Base-by-base conservation (phyloP, 2,113 vertebrate species). In the Chionodraco myersi region DNA sequence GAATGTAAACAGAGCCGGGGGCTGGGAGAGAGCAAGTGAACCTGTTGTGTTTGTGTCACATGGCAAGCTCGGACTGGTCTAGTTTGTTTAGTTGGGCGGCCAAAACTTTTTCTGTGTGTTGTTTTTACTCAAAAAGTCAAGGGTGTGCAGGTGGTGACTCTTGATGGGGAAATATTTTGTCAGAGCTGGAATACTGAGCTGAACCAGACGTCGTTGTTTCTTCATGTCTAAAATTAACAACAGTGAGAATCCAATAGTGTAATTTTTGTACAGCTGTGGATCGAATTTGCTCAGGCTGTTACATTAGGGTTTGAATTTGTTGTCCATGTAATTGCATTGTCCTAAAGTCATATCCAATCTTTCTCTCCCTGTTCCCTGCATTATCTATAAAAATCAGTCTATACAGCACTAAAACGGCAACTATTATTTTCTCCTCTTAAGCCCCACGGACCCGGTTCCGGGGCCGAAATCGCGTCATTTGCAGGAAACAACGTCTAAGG, bases 1-100 rank as follows among this genome's bases (percentile, higher is more conserved):
- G 86, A 92, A 84, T 91, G 90, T 94, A 94, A 95, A 94, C 93
- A 94, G 72, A 88, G 82, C 73, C 71, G 1, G 62, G 51, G 70
- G 64, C 62, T 72, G 78, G 73, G 75, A 73, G 68, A 59, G 36
- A 76, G 63, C 47, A 56, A 82, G 79, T 80, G 81, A 92, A 94
- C 93, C 91, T 92, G 92, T 82, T 88, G 74, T 82, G 83, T 77
- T 89, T 76, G 72, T 68, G 83, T 69, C 75, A 79, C 44, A 80
- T 68, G 60, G 45, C 21, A 10, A 62, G 57, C 62, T 70, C 18
- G 12, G 11, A 63, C n/a, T 3, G 2, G 18, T 79, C 44, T 54
- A 44, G 56, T 72, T 60, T 54, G 47, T 62, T 75, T 69, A 30
- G 52, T 60, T 80, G 58, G 69, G 11, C 1, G n/a, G 18, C 72